Base-by-base conservation (phyloP, 2,888 invertebrate species). In the Harpalus rubripes region DNA sequence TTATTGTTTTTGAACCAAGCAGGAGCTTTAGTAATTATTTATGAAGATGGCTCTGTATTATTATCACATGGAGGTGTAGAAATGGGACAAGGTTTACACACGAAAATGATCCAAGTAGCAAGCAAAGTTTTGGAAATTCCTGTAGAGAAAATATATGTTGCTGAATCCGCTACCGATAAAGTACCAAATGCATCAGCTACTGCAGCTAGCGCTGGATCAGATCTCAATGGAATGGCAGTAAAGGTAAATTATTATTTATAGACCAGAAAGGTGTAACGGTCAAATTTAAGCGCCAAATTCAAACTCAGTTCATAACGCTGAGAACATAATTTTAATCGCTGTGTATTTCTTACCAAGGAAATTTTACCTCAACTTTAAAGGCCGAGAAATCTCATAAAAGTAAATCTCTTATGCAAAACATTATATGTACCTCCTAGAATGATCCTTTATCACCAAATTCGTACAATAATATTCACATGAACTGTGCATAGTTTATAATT, bases 71-170 rank as follows among this genome's bases (percentile, higher is more conserved):
- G 97, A 44, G 98, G 98, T n/a, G 96, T 96, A 7, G 99, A 99
- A 93, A 98, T 99, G 96, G 99, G 99, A 0, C 99, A 99, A 92
- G 99, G 99, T 0, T 92, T 99, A 4, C 96, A 98, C 90, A 99
- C 97, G 0, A 99, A 99, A 93, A 97, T 98, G 96, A 95, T 97
- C 81, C 98, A 98, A 93, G 95, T 97, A 10, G 96, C 97, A 3
- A 95, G 97, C 65, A 93, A 95, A 86, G 93, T 93, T 0, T 91
- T 98, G 12, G 95, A 93, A 78, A 94, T 97, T 44, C 94, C 96
- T 3, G 90, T 93, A 0, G 94, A 95, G 0, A 93, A 94, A 88
- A 96, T 98, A 88, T 96, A 97, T 89, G 95, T 97, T 12, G 94
- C 94, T 32, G 98, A 98, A 90, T 96, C 97, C 0, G 91, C 96